Conservation (phyloP, 2,113 vertebrate species). For the Aspidoscelis tigris region DNA sequence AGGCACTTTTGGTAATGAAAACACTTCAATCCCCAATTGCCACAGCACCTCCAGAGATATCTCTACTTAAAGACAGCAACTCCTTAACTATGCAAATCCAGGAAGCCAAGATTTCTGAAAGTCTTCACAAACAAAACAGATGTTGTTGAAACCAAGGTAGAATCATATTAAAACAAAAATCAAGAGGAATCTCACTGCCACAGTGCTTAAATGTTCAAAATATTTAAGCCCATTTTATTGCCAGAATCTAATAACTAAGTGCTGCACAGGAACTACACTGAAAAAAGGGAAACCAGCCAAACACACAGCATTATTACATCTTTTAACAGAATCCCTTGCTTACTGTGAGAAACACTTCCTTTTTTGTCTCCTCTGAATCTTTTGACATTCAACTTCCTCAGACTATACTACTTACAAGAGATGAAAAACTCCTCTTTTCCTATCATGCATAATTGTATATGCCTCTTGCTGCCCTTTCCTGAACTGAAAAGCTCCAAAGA, state of each 20-base stretch:
- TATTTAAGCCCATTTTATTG: background rate
- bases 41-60: slow-evolving; percentile 3
- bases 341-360: too few species aligned
- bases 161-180: background rate
- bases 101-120: background rate
- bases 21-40: slow-evolving; percentile 18
- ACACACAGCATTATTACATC: too few species aligned
- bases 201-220: background rate
- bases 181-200: background rate
- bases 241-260: background rate
- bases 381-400: too few species aligned
- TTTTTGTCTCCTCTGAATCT: too few species aligned
- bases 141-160: background rate
- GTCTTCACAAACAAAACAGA: slow-evolving; percentile 1
- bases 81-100: slow-evolving; percentile 12
- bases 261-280: too few species aligned
- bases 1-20: slow-evolving; percentile 30
- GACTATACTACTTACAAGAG: too few species aligned
- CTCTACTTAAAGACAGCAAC: slow-evolving; percentile 13
- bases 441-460: too few species aligned
- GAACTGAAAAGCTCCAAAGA: too few species aligned
- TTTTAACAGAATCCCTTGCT: too few species aligned
- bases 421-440: too few species aligned
- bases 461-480: too few species aligned
- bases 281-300: too few species aligned